Base-by-base conservation (phyloP, 2,888 invertebrate genomes). In the Lasioglossum marginatum region DNA sequence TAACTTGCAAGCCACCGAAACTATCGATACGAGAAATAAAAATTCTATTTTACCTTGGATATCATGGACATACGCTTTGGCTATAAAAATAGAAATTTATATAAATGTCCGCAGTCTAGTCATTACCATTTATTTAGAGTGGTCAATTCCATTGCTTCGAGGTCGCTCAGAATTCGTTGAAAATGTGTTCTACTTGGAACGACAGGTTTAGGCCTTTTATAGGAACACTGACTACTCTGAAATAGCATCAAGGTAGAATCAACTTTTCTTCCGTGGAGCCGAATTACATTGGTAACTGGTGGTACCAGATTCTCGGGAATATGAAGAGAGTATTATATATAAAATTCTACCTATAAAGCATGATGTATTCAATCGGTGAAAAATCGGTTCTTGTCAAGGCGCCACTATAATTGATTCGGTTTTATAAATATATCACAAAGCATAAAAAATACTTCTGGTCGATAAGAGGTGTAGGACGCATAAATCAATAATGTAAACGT, bases 401-500 rank as follows among this genome's bases (percentile, higher is more conserved):
- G 40, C 14, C n/a, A 40, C 40, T 70, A 40, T 40, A 40, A 70
- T 70, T n/a, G 70, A 40, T 40, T n/a, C n/a, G 14, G n/a, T 70
- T 70, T 40, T 70, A 70, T 70, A 70, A 70, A 70, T 70, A 40
- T n/a, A 72, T 72, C 45, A 72, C 43, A 45, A 45, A 45, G 43
- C 16, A 72, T 45, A 45, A 72, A 72, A 31, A 72, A 43, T 23
- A 10, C 16, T 70, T 71, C 4, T 40, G 71, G 40, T 71, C 66
- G 52, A n/a, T 66, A 60, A 57, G 70, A 78, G 81, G 85, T 85
- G 16, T 14, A 77, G 77, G 80, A 63, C 66, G 48, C 68, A 81
- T 63, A 52, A 82, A 81, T 76, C 37, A 89, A 84, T 74, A 81
- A 85, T 40, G 74, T 83, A 70, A 81, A 71, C 57, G 57, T 63